Evolutionary conservation across 2,888 invertebrate genomes (phyloP).

Genomic region (Torymus texanus): DNA sequence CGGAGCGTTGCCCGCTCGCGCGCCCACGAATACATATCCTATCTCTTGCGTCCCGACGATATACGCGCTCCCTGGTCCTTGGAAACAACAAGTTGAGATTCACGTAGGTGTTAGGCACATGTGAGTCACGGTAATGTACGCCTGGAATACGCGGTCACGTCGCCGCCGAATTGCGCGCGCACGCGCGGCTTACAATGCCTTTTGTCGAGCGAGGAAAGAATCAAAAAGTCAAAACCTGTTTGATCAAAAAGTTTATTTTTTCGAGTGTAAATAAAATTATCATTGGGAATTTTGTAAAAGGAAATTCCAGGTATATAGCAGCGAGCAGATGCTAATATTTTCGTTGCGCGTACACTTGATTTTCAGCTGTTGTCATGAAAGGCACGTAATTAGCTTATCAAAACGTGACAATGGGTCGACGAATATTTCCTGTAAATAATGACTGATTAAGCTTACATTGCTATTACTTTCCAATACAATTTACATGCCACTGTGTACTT

Average conservation of each 20-base stretch:
- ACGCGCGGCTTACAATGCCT: constrained; percentile 21
- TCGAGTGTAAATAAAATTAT: constrained; percentile 23
- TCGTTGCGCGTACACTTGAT: constrained; percentile 13
- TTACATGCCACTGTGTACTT: neutral
- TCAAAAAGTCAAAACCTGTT: constrained; percentile 6
- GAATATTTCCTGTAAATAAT: constrained; percentile 30
- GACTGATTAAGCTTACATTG: constrained; percentile 21
- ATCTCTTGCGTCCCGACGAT: constrained; percentile 2
- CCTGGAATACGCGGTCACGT: constrained; percentile 36
- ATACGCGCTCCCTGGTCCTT: constrained; percentile 25
- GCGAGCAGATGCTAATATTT: neutral
- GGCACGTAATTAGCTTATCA: constrained; percentile 45
- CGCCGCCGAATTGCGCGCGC: constrained; percentile 26
- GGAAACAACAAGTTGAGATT: constrained; percentile 42
- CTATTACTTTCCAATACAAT: constrained; percentile 21
- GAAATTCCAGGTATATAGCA: constrained; percentile 2
- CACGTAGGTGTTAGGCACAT: constrained; percentile 46
- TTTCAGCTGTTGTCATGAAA: constrained; percentile 25
- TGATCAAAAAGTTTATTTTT: constrained; percentile 5
- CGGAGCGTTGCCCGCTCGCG: constrained; percentile 23
- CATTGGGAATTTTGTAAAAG: neutral
- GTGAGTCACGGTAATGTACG: constrained; percentile 47
- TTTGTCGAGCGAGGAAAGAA: constrained; percentile 29
- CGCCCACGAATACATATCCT: neutral
- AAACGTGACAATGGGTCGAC: constrained; percentile 39